Percentiles rank a stretch among this genome's conserved stretches.
Conservation (phyloP, 2,113 vertebrate genomes). For the Ascaphus truei region DNA sequence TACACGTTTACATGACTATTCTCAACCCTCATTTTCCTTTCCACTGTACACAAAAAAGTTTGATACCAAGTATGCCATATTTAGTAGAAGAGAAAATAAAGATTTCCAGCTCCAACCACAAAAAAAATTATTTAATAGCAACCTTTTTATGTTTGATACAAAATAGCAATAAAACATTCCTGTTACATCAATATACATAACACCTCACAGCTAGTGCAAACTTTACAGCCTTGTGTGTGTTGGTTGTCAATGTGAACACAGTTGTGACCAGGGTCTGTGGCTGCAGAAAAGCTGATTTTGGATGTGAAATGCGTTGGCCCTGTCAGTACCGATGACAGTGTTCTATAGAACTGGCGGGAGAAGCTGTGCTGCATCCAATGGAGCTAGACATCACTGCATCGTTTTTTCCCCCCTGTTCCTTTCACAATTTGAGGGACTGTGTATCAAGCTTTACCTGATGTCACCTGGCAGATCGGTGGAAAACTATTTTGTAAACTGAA, state of each 20-base stretch:
- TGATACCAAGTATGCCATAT: constrained; percentile 35
- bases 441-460: neutral
- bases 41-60: constrained; percentile 29
- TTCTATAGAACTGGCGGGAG: too few species aligned
- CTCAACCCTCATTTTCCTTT: neutral
- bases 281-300: neutral
- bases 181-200: constrained; percentile 12
- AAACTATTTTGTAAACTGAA: too few species aligned
- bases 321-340: too few species aligned
- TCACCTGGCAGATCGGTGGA: too few species aligned
- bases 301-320: neutral
- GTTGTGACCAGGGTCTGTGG: neutral
- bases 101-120: constrained; percentile 32
- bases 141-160: constrained; percentile 25
- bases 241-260: neutral
- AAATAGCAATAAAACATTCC: constrained; percentile 34
- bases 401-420: neutral
- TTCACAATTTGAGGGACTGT: neutral
- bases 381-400: neutral
- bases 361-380: neutral
- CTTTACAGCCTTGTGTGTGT: constrained; percentile 29
- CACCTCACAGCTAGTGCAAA: constrained; percentile 34
- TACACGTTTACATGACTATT: constrained; percentile 27
- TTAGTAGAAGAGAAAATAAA: constrained; percentile 28
- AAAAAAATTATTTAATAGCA: constrained; percentile 25